A percentile compares a stretch with the other conserved stretches of the same genome.
phyloP scores from a whole-genome alignment of 2,113 vertebrate species.

The Eurypyga helias region DNA sequence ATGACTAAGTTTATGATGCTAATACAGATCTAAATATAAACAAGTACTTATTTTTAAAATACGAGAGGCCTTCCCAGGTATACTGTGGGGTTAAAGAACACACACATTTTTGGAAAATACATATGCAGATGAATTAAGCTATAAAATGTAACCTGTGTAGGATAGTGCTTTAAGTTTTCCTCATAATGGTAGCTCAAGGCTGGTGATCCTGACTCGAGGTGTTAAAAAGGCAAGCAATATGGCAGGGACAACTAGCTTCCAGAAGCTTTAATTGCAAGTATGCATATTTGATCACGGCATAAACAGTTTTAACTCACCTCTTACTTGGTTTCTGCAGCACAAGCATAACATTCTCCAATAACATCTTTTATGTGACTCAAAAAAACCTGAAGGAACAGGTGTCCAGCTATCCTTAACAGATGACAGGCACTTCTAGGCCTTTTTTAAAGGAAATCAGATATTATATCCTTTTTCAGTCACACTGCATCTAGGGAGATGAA shows the following conservation, averaged over 20 bases:
- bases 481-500: background rate
- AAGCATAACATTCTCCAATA: background rate
- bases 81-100: background rate
- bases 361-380: background rate
- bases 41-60: background rate
- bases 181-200: background rate
- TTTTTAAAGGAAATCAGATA: background rate
- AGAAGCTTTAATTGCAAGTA: background rate
- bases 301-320: background rate
- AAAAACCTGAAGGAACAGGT: background rate
- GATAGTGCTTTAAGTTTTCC: background rate
- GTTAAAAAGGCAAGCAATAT: background rate
- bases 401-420: background rate
- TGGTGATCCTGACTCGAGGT: background rate
- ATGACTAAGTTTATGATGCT: background rate
- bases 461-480: background rate
- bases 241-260: background rate
- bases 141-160: background rate
- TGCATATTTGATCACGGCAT: rapidly evolving
- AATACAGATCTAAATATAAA: background rate
- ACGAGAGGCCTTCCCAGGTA: background rate
- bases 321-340: background rate
- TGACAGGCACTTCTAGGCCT: background rate
- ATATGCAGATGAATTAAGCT: background rate
- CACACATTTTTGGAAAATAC: background rate